Conservation (phyloP, 2,888 invertebrate genomes). For the Agrotis exclamationis region DNA sequence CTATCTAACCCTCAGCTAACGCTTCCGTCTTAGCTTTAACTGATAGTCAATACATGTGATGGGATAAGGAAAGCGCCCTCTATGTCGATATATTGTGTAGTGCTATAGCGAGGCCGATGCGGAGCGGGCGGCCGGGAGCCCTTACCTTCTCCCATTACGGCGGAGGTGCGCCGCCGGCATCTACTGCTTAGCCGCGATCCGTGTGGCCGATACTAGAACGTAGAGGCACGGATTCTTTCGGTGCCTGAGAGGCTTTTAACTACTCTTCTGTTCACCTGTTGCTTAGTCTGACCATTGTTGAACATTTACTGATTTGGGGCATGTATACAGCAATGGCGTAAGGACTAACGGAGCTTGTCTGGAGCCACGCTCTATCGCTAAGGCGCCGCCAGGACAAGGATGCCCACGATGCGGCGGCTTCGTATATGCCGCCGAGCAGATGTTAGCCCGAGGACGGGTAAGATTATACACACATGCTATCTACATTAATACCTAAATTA, state of each 20-base stretch:
- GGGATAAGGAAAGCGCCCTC: conserved; percentile 95
- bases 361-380: conserved; percentile 94
- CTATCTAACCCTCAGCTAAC: conserved; percentile 85
- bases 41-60: conserved; percentile 90
- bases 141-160: conserved; percentile 92
- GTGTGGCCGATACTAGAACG: conserved; percentile 83
- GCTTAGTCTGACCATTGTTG: conserved; percentile 72
- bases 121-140: conserved; percentile 90
- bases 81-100: conserved; percentile 82
- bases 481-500: not conserved
- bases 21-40: conserved; percentile 89
- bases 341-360: conserved; percentile 92
- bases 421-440: conserved; percentile 98
- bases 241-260: conserved; percentile 87
- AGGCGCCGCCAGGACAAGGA: conserved; percentile 96
- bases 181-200: conserved; percentile 86
- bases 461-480: conserved; percentile 77
- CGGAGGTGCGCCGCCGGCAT: conserved; percentile 90
- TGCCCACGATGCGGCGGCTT: conserved; percentile 97
- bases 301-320: conserved; percentile 70
- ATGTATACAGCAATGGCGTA: conserved; percentile 81
- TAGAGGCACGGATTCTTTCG: conserved; percentile 82
- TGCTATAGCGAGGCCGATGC: conserved; percentile 84
- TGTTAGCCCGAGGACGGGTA: conserved; percentile 97
- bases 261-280: conserved; percentile 86